Evolutionary conservation across 64 coral and sea anemone genomes (phyloP).

Genomic region (Exaiptasia diaphana): DNA sequence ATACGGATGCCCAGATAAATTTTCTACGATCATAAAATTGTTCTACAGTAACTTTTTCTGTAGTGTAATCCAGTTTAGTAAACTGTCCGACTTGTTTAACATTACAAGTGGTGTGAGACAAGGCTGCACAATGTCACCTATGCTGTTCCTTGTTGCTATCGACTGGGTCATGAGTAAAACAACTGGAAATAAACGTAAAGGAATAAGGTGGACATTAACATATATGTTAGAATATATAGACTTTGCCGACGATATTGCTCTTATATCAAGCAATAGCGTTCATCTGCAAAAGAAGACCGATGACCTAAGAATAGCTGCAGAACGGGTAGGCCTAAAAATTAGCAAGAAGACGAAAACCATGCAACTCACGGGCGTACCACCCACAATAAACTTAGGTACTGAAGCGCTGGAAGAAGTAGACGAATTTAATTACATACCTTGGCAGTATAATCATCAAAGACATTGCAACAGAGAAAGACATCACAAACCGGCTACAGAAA

Average conservation of each 20-base stretch:
- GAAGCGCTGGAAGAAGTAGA: not conserved
- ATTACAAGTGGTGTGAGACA: not conserved
- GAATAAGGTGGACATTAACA: slow-evolving; percentile 6
- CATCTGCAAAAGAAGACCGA: slow-evolving; percentile 31
- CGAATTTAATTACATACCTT: slow-evolving; percentile 8
- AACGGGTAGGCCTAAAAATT: not conserved
- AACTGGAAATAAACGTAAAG: slow-evolving; percentile 10
- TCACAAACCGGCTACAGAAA: not conserved
- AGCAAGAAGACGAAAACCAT: not conserved
- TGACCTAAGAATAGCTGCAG: not conserved
- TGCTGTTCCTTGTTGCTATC: slow-evolving; percentile 32
- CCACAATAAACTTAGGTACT: too few species aligned
- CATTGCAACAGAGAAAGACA: not conserved
- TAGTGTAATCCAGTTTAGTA: slow-evolving; percentile 8
- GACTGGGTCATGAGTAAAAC: slow-evolving; percentile 29
- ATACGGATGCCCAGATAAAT: not conserved
- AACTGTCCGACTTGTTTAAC: not conserved
- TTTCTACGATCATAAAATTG: not conserved
- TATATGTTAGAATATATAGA: not conserved
- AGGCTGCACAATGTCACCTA: slow-evolving; percentile 23
- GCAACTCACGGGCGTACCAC: not conserved
- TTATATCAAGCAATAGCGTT: not conserved
- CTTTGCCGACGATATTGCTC: slow-evolving; percentile 25
- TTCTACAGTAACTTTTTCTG: slow-evolving; percentile 21
- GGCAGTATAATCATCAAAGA: slow-evolving; percentile 2